A percentile compares a stretch with the other conserved stretches of the same genome.
Conservation (phyloP, 2,888 invertebrate species). For the Parnassius glacialis region DNA sequence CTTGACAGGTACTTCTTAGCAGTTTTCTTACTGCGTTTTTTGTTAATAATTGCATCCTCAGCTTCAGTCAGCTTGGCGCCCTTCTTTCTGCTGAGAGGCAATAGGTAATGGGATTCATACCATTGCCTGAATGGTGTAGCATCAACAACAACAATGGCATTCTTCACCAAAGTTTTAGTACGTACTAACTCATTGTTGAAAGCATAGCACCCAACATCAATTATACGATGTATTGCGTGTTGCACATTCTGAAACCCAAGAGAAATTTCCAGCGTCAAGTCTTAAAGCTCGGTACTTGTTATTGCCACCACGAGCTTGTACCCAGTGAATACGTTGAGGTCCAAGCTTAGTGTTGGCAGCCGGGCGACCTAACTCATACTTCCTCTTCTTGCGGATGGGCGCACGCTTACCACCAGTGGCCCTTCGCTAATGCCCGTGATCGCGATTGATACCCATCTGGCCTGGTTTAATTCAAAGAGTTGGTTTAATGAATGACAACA, state of each 20-base stretch:
- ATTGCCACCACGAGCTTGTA: slow-evolving; percentile 98
- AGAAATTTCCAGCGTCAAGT: slow-evolving; percentile 97
- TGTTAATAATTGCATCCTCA: slow-evolving; percentile 96
- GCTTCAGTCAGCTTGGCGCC: slow-evolving; percentile 96
- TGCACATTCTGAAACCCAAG: slow-evolving; percentile 99
- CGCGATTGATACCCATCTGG: slow-evolving; percentile 99
- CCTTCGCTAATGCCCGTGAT: slow-evolving; percentile 99
- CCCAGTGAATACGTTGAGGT: slow-evolving; percentile 93
- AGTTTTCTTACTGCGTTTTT: slow-evolving; percentile 95
- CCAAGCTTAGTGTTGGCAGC: slow-evolving; percentile 99
- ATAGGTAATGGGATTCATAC: slow-evolving; percentile 98
- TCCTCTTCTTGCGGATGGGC: slow-evolving; percentile 99
- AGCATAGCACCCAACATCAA: slow-evolving; percentile 99
- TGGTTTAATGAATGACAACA: no score
- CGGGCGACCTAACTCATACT: slow-evolving; percentile 99
- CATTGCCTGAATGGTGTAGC: slow-evolving; percentile 99
- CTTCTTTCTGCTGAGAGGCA: slow-evolving; percentile 98
- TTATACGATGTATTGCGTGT: slow-evolving; percentile 98
- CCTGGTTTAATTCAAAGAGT: no score
- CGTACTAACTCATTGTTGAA: slow-evolving; percentile 99
- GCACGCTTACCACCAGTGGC: slow-evolving; percentile 99
- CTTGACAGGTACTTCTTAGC: slow-evolving; percentile 95
- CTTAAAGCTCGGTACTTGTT: slow-evolving; percentile 97
- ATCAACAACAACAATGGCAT: slow-evolving; percentile 97
- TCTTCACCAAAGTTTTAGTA: slow-evolving; percentile 99